These are phyloP conservation scores for Lepeophtheirus salmonis DNA, from an alignment of 1,140 invertebrate genomes.

Conservation along the genomic window DNA sequence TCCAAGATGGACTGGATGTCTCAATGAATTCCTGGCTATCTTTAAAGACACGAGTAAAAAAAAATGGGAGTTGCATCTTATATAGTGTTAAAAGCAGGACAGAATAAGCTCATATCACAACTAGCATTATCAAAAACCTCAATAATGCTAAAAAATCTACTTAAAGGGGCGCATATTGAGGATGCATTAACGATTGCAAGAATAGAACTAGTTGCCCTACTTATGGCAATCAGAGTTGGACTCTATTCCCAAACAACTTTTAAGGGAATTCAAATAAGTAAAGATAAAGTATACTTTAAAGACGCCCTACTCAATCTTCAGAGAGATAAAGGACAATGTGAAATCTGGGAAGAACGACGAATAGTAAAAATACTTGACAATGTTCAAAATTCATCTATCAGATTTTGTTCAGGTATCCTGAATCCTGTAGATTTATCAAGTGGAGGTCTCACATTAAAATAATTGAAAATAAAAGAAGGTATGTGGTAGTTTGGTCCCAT, in stretches of 20 bases:
- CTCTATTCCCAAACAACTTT: background rate
- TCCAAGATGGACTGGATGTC: background rate
- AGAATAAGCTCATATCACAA: background rate
- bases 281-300: background rate
- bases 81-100: background rate
- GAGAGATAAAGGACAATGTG: background rate
- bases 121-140: background rate
- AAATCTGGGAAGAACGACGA: slow-evolving; percentile 1
- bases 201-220: no score
- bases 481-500: background rate
- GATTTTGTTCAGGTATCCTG: background rate
- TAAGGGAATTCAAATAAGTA: background rate
- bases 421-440: background rate
- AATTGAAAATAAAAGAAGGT: background rate
- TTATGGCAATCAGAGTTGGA: no score
- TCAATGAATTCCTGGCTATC: background rate
- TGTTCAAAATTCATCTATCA: background rate
- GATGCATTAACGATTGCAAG: no score
- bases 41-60: background rate
- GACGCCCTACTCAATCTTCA: background rate
- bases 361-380: background rate
- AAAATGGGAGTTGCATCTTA: background rate
- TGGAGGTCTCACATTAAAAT: background rate
- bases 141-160: background rate
- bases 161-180: background rate